Evolutionary conservation across 30 jellyfish, hydroid and myxozoan genomes (phyloP), one percentile per base, ranked within the genome.

Genomic region (Chrysaora quinquecirrha): DNA sequence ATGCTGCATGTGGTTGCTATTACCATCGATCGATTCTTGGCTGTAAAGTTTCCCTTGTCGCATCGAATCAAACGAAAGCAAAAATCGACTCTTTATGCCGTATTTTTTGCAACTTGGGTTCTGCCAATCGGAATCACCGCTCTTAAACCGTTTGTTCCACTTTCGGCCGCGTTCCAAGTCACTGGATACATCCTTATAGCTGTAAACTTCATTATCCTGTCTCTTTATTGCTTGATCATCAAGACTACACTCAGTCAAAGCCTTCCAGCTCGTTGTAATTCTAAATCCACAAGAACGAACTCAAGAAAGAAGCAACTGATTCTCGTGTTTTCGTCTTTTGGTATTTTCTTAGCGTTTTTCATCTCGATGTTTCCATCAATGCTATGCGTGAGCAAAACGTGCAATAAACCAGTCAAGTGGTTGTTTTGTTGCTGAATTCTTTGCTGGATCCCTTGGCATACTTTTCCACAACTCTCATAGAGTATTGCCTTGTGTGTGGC

Each of bases 261-360:
- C 19, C 7, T 19, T 2, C 12, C 25, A 3, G 68, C 7, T 25
- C 24, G 68, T 2, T 2, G 6, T 52, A 16, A 52, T 16, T 16
- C 68, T 2, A 52, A 52, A 4, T 2, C 3, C 29, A 2, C 68
- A 25, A 9, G 68, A 2, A 4, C 68, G 19, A 20, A 3, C 19
- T 52, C 68, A 52, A 52, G 68, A 52, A 20, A 19, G 19, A 52
- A 52, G 68, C 68, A 52, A 52, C 24, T 52, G 29, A 52, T 52
- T 20, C 68, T 52, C 7, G 29, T 52, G 2, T 16, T 52, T 19
- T 52, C 68, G 19, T 52, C 68, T 20, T 10, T 52, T 52, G 68
- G 27, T 3, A 52, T 52, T 52, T 52, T 52, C 68, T 19, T 52
- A 25, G 68, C 29, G 3, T 52, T 52, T 25, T 52, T 52, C 68